Evolutionary conservation across 2,888 invertebrate genomes (phyloP).

Genomic region (Chrysodeixis includens): DNA sequence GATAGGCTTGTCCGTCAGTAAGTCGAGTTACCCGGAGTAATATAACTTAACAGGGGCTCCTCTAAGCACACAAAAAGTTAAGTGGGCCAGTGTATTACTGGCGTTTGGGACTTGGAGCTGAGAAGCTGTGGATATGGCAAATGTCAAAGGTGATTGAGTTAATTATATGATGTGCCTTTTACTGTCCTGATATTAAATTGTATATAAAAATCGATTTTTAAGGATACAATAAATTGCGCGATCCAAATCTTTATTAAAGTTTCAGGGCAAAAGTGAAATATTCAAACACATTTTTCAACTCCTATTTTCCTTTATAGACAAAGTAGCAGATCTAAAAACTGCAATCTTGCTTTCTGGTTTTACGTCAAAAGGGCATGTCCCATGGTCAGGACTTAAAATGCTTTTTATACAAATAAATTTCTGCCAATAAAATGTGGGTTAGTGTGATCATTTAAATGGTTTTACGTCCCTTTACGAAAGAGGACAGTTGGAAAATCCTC

Average conservation of each 20-base stretch:
- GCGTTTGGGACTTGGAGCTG: constrained; percentile 20
- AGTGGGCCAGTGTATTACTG: constrained; percentile 31
- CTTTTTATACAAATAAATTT: constrained; percentile 27
- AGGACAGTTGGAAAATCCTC: constrained; percentile 25
- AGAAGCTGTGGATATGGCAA: constrained; percentile 1
- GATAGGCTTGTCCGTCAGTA: constrained; percentile 35
- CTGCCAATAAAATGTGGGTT: constrained; percentile 20
- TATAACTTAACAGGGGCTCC: constrained; percentile 44
- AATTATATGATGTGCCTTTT: no score
- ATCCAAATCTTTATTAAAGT: no score
- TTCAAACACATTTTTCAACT: no score
- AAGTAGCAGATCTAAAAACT: not conserved
- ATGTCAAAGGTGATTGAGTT: no score
- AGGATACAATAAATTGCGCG: no score
- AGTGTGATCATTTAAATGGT: constrained; percentile 20
- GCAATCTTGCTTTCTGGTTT: not conserved
- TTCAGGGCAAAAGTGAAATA: no score
- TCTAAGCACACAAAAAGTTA: constrained; percentile 41
- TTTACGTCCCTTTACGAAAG: constrained; percentile 21
- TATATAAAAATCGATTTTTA: no score
- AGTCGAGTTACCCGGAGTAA: constrained; percentile 34
- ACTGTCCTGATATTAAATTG: no score
- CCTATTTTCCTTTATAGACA: no score
- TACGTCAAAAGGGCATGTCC: constrained; percentile 13
- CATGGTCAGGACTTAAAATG: constrained; percentile 4